A percentile compares a stretch with the other conserved stretches of the same genome.
Evolutionary conservation across 2,113 vertebrate species (phyloP).

Genomic region (Malurus elegans): DNA sequence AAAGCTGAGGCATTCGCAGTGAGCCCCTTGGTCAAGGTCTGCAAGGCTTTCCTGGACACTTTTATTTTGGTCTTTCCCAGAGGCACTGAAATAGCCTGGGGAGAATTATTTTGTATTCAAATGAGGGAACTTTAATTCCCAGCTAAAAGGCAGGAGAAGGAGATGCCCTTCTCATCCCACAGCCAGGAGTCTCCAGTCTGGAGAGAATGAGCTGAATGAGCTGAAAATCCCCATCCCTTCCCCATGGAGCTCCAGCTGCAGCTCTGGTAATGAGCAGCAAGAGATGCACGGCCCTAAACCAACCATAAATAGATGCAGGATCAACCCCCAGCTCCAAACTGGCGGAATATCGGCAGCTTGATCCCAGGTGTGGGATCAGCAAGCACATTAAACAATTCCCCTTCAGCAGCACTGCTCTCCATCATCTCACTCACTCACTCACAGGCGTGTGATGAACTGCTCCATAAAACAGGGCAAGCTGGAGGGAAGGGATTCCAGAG

Average conservation of each 20-base stretch:
- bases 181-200: neutral
- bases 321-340: neutral
- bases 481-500: neutral
- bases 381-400: neutral
- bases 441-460: rapidly evolving
- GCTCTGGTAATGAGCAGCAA: neutral
- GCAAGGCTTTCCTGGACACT: neutral
- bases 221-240: too few relatives aligned
- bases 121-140: neutral
- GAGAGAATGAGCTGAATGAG: neutral
- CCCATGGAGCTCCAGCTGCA: neutral
- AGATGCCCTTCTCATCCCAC: neutral
- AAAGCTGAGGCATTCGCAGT: rapidly evolving
- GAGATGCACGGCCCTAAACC: neutral
- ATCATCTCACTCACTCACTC: neutral
- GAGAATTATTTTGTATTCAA: neutral
- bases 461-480: neutral
- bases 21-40: rapidly evolving
- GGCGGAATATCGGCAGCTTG: neutral
- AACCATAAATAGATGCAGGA: neutral
- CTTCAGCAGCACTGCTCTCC: neutral
- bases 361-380: neutral
- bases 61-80: too few relatives aligned
- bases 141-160: neutral
- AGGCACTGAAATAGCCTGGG: neutral